These are phyloP conservation scores for Sycophila texana DNA, from an alignment of 2,888 invertebrate genomes.

Conservation along the genomic window DNA sequence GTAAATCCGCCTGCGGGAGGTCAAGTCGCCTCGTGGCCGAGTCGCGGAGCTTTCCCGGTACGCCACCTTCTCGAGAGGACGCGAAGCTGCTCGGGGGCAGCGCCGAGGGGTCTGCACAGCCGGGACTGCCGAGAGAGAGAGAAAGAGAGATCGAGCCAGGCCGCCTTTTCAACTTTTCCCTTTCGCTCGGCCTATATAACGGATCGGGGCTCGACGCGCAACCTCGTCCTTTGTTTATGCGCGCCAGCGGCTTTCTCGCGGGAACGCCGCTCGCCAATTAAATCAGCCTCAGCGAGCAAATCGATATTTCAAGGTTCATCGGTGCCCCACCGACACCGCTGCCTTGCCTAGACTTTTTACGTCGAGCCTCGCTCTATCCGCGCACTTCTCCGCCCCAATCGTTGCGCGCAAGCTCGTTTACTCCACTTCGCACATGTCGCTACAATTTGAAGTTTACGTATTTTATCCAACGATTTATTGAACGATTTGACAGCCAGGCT, in stretches of 20 bases:
- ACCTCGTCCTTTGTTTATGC: constrained; percentile 29
- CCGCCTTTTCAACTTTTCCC: constrained; percentile 20
- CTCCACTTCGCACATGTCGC: neutral
- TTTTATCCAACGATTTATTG: too few species aligned
- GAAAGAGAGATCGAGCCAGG: too few species aligned
- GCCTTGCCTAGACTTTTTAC: too few species aligned
- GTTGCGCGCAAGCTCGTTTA: neutral
- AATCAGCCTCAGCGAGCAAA: constrained; percentile 70
- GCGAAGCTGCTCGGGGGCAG: neutral
- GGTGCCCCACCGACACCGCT: constrained; percentile 39
- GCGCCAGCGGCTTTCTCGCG: constrained; percentile 26
- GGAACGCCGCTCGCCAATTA: constrained; percentile 62
- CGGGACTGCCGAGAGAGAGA: neutral
- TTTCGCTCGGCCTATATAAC: neutral
- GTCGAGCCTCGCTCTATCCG: too few species aligned
- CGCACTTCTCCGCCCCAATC: too few species aligned
- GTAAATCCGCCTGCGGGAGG: too few species aligned
- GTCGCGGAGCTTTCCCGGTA: neutral
- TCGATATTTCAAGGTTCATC: constrained; percentile 71
- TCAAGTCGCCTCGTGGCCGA: neutral
- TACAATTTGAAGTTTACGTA: neutral
- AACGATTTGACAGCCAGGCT: too few species aligned
- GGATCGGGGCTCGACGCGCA: neutral
- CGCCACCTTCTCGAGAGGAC: neutral
- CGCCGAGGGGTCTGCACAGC: neutral